These are phyloP conservation scores for Agriopis leucophaearia DNA, from an alignment of 2,888 invertebrate genomes.

Conservation along the genomic window DNA sequence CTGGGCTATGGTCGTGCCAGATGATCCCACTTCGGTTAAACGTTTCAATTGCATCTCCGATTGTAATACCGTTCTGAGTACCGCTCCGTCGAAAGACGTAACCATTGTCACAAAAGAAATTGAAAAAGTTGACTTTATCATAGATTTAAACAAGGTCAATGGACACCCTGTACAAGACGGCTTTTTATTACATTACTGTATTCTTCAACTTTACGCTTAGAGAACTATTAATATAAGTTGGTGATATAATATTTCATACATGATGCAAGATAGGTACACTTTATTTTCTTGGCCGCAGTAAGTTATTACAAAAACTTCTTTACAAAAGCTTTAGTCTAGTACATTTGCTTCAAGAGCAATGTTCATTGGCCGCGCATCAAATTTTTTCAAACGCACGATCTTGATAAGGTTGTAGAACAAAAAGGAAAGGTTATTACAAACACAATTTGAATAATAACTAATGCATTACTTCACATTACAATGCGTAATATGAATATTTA, in stretches of 20 bases:
- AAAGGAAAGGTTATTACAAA: constrained; percentile 66
- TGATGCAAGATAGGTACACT: neutral
- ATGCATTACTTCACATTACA: constrained; percentile 61
- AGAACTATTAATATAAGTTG: neutral
- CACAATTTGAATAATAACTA: constrained; percentile 73
- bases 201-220: neutral
- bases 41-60: constrained; percentile 71
- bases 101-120: constrained; percentile 62
- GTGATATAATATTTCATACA: neutral
- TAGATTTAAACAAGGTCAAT: constrained; percentile 37
- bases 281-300: constrained; percentile 32
- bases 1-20: constrained; percentile 77
- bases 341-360: constrained; percentile 29
- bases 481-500: constrained; percentile 69
- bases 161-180: constrained; percentile 19
- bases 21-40: constrained; percentile 66
- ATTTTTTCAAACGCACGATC: constrained; percentile 50
- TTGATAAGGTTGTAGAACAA: constrained; percentile 59
- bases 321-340: neutral
- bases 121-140: constrained; percentile 43
- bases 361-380: constrained; percentile 43
- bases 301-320: constrained; percentile 15
- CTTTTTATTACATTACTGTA: constrained; percentile 5
- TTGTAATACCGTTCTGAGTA: constrained; percentile 76
- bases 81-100: constrained; percentile 70